Evolutionary conservation across 1,140 invertebrate genomes (phyloP).

Genomic region (Pectinophora gossypiella): DNA sequence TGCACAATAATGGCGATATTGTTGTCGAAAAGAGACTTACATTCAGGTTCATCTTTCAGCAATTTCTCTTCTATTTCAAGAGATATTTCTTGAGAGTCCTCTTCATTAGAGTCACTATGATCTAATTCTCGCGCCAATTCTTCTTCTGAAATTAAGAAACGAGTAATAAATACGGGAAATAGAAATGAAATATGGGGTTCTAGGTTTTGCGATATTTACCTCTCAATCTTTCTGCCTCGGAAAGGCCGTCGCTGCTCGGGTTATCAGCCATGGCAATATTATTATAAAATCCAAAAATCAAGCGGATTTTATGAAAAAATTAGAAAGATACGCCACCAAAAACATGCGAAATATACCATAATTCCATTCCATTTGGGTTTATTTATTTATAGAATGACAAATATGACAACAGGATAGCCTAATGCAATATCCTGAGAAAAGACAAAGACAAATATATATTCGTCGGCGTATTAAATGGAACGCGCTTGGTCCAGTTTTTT

Average conservation of each 20-base stretch:
- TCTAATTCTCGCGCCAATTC: conserved; percentile 64
- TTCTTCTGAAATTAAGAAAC: conserved; percentile 45
- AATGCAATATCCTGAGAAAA: not conserved
- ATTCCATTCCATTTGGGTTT: not conserved
- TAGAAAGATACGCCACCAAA: not conserved
- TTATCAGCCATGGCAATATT: conserved; percentile 49
- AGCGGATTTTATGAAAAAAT: not conserved
- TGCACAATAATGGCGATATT: too few species aligned
- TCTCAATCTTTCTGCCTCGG: conserved; percentile 58
- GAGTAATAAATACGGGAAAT: not conserved
- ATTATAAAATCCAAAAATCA: not conserved
- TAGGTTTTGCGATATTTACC: conserved; percentile 28
- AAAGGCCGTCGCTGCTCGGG: conserved; percentile 46
- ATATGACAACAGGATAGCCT: not conserved
- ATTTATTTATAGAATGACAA: not conserved
- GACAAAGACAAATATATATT: not conserved
- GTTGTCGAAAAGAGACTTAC: conserved; percentile 42
- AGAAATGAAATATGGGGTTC: not conserved
- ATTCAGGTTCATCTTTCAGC: conserved; percentile 68
- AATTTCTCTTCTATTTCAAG: conserved; percentile 68
- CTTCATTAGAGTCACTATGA: conserved; percentile 70
- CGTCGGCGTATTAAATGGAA: too few species aligned
- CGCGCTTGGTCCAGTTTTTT: too few species aligned
- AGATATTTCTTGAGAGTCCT: conserved; percentile 68
- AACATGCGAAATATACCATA: not conserved